Evolutionary conservation across 2,888 invertebrate species (phyloP).

Genomic region (Lissonota sp.): DNA sequence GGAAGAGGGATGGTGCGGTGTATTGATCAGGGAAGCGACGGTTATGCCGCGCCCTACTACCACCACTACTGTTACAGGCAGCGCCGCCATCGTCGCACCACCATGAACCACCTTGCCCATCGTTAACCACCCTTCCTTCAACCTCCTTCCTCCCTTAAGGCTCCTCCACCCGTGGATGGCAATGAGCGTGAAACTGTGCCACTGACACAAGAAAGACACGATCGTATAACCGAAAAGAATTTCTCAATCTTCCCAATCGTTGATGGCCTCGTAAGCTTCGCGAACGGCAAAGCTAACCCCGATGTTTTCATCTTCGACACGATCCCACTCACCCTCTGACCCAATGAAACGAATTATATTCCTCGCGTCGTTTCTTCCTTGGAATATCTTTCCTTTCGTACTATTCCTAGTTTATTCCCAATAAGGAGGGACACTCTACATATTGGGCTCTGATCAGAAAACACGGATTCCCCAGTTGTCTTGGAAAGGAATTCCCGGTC

Average conservation of each 20-base stretch:
- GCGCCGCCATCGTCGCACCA: conserved; percentile 55
- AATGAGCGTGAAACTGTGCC: conserved; percentile 33
- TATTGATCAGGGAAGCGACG: conserved; percentile 83
- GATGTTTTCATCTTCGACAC: not conserved
- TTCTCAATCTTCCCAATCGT: conserved; percentile 18
- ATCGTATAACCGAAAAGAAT: conserved; percentile 7
- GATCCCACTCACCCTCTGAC: conserved; percentile 2
- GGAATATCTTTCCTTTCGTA: too few species aligned
- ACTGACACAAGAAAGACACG: conserved; percentile 37
- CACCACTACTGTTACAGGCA: conserved; percentile 70
- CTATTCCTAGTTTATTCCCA: too few species aligned
- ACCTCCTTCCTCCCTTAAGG: not conserved
- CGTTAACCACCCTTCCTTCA: not conserved
- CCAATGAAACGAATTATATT: not conserved
- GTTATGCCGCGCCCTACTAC: conserved; percentile 83
- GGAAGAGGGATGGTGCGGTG: conserved; percentile 73
- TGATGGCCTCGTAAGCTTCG: conserved; percentile 9
- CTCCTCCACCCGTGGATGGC: conserved; percentile 12
- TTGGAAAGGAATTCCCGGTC: conserved; percentile 9
- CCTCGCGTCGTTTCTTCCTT: too few species aligned
- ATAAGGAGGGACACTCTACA: too few species aligned
- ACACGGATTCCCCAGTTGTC: not conserved
- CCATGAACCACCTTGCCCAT: conserved; percentile 56
- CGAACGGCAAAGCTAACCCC: not conserved
- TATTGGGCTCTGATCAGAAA: not conserved